Evolutionary conservation across 2,113 vertebrate genomes (phyloP).

Genomic region (Leptodactylus fuscus): DNA sequence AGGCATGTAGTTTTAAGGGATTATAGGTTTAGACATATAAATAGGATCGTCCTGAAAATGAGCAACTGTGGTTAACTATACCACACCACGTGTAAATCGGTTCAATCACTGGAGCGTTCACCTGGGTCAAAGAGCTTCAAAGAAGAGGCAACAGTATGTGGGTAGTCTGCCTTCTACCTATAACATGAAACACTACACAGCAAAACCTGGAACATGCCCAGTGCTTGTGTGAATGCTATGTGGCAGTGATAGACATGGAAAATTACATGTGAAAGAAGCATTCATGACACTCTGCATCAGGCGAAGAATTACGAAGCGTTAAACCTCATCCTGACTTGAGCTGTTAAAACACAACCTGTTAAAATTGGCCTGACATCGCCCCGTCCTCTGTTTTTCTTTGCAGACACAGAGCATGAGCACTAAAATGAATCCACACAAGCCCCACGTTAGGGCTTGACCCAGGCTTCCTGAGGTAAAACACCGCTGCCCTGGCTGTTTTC

Average conservation of each 20-base stretch:
- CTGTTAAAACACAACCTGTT: slow-evolving; percentile 51
- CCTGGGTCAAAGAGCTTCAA: slow-evolving; percentile 23
- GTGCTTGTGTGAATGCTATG: not conserved
- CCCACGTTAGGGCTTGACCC: slow-evolving; percentile 53
- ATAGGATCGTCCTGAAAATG: slow-evolving; percentile 45
- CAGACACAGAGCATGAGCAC: slow-evolving; percentile 28
- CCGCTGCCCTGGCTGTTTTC: slow-evolving; percentile 44
- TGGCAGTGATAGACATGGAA: not conserved
- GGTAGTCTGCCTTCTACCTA: not conserved
- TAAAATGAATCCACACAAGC: slow-evolving; percentile 52
- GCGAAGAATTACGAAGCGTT: slow-evolving; percentile 35
- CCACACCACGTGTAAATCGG: slow-evolving; percentile 21
- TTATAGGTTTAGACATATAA: slow-evolving; percentile 48
- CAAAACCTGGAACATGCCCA: not conserved
- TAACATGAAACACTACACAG: too few species aligned
- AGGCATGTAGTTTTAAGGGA: slow-evolving; percentile 13
- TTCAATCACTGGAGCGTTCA: slow-evolving; percentile 29
- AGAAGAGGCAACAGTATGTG: slow-evolving; percentile 1
- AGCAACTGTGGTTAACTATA: slow-evolving; percentile 34
- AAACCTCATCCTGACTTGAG: slow-evolving; percentile 35
- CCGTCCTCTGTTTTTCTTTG: slow-evolving; percentile 53
- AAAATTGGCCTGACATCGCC: slow-evolving; percentile 21
- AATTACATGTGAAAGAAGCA: slow-evolving; percentile 6
- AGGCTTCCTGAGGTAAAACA: slow-evolving; percentile 56
- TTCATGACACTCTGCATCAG: slow-evolving; percentile 29